A percentile compares a stretch with the other conserved stretches of the same genome.
Evolutionary conservation across 2,888 invertebrate genomes (phyloP).

Genomic region (Taphrorychus bicolor): DNA sequence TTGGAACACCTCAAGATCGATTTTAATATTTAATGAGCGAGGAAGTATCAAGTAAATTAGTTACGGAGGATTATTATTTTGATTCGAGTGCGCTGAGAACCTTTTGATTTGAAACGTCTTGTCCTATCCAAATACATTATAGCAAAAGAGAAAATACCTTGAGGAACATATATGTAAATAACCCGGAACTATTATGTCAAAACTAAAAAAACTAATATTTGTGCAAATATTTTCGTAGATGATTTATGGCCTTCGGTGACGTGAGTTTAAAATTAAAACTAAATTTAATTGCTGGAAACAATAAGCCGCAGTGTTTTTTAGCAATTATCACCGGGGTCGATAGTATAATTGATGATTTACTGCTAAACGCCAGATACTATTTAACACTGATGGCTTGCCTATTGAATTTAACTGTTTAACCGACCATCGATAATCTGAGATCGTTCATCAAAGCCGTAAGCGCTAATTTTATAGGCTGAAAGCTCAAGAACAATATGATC

Average conservation of each 20-base stretch:
- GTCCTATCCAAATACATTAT: too few species aligned
- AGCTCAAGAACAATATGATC: not conserved
- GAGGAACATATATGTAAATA: not conserved
- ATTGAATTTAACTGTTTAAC: slow-evolving; percentile 12
- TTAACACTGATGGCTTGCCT: slow-evolving; percentile 14
- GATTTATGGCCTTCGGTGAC: not conserved
- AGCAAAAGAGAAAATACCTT: too few species aligned
- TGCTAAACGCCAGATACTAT: not conserved
- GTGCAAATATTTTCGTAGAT: not conserved
- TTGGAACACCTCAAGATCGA: slow-evolving; percentile 6
- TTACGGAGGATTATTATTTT: slow-evolving; percentile 9
- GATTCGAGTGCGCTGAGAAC: slow-evolving; percentile 1
- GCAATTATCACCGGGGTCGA: not conserved
- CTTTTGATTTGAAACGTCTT: not conserved
- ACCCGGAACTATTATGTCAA: not conserved
- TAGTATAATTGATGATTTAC: slow-evolving; percentile 22
- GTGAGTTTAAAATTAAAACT: not conserved
- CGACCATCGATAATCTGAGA: slow-evolving; percentile 1
- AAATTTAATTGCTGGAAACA: not conserved
- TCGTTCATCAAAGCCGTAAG: slow-evolving; percentile 4
- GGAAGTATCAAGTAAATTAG: slow-evolving; percentile 14
- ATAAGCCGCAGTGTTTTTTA: too few species aligned
- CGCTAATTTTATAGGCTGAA: not conserved
- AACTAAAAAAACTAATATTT: too few species aligned
- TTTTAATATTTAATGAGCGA: slow-evolving; percentile 12